phyloP scores from a whole-genome alignment of 2,797 vertebrate species.

The Scolopax bukidnonensis region DNA sequence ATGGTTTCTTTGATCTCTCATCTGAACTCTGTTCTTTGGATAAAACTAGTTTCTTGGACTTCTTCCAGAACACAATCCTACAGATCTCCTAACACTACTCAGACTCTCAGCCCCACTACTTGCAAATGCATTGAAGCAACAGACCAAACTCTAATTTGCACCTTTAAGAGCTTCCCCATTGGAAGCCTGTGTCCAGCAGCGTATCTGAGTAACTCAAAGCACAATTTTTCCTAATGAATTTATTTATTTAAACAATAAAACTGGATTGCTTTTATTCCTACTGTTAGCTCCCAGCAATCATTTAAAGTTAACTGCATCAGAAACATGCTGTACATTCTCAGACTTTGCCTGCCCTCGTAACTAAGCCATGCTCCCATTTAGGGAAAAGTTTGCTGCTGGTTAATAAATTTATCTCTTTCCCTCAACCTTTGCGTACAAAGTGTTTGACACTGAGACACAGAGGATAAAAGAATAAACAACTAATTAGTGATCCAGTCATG shows the following conservation, averaged over 20 bases:
- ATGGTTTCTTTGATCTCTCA: constrained; percentile 16
- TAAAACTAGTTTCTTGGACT: constrained; percentile 48
- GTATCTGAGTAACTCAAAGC: constrained; percentile 21
- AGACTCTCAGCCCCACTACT: background rate
- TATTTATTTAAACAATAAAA: constrained; percentile 22
- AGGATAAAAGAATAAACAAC: background rate
- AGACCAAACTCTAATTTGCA: constrained; percentile 57
- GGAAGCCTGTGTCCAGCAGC: constrained; percentile 49
- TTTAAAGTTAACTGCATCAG: background rate
- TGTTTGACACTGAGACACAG: background rate
- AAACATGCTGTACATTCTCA: accelerated
- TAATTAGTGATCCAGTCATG: background rate
- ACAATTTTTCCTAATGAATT: background rate
- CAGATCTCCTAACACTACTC: constrained; percentile 28
- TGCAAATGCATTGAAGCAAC: constrained; percentile 8
- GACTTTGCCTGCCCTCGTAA: background rate
- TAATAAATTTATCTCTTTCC: background rate
- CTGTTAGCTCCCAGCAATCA: background rate
- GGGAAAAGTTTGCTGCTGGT: background rate
- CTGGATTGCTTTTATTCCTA: background rate
- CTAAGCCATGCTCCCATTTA: background rate
- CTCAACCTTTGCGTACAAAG: background rate
- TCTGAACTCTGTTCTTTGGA: constrained; percentile 14
- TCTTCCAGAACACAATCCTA: constrained; percentile 31
- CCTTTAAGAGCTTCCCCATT: constrained; percentile 55